These are phyloP conservation scores for Stegastes partitus DNA, from an alignment of 2,113 vertebrate species.

Conservation along the genomic window DNA sequence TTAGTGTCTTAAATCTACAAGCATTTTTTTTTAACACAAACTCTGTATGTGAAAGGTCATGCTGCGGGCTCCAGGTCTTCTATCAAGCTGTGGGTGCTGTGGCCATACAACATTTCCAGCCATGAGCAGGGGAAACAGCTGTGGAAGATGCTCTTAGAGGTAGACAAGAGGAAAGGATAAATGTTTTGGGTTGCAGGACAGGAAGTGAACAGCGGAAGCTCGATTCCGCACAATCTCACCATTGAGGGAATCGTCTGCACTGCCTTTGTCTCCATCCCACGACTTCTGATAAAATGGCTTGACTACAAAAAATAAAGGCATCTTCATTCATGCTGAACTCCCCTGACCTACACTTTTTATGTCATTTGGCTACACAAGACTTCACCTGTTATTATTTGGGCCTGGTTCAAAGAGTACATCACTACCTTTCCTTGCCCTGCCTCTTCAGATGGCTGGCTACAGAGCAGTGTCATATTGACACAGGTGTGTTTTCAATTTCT, in stretches of 20 bases:
- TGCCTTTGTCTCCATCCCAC: slow-evolving; percentile 82
- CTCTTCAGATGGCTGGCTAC: slow-evolving; percentile 36
- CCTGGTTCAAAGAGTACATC: slow-evolving; percentile 45
- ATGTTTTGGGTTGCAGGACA: slow-evolving; percentile 29
- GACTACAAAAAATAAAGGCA: slow-evolving; percentile 83
- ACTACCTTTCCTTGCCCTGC: slow-evolving; percentile 29
- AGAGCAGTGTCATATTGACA: slow-evolving; percentile 69
- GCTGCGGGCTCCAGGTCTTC: slow-evolving; percentile 52
- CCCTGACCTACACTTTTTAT: neutral
- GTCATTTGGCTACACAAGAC: slow-evolving; percentile 21
- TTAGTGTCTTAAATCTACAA: slow-evolving; percentile 26
- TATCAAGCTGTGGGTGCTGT: slow-evolving; percentile 38
- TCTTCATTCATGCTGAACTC: slow-evolving; percentile 64
- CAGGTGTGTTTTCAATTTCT: slow-evolving; percentile 78
- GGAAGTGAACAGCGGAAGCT: slow-evolving; percentile 40
- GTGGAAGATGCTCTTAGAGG: slow-evolving; percentile 21
- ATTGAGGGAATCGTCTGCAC: slow-evolving; percentile 83
- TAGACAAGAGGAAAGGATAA: slow-evolving; percentile 9
- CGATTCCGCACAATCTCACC: slow-evolving; percentile 82
- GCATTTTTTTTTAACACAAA: slow-evolving; percentile 29
- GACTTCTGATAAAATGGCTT: slow-evolving; percentile 86
- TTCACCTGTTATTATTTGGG: slow-evolving; percentile 46
- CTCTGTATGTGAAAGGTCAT: slow-evolving; percentile 46
- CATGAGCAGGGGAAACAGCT: slow-evolving; percentile 38
- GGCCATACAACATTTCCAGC: slow-evolving; percentile 49